Conservation (phyloP, 2,888 invertebrate genomes). For the Scotopteryx bipunctaria region DNA sequence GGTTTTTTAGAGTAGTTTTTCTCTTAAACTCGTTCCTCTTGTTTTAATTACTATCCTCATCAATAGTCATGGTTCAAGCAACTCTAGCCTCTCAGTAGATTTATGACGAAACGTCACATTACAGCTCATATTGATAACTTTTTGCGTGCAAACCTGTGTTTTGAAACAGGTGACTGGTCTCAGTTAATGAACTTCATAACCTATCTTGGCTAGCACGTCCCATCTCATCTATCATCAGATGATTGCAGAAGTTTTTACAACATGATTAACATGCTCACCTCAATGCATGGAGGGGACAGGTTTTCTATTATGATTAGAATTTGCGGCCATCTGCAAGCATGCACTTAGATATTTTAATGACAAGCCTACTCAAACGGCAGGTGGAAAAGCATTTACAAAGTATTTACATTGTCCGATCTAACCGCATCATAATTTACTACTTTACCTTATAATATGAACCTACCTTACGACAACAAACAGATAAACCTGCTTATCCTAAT, state of each 20-base stretch:
- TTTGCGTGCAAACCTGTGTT: slow-evolving; percentile 35
- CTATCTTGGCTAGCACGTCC: slow-evolving; percentile 35
- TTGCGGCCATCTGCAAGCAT: slow-evolving; percentile 28
- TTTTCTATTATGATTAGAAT: slow-evolving; percentile 49
- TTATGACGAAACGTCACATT: slow-evolving; percentile 3
- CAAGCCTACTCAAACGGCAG: not conserved
- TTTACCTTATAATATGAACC: too few species aligned
- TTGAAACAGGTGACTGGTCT: slow-evolving; percentile 40
- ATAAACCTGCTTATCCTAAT: too few species aligned
- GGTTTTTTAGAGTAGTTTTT: too few species aligned
- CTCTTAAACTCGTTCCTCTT: too few species aligned
- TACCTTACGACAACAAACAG: too few species aligned
- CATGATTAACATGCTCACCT: slow-evolving; percentile 40
- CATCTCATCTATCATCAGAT: slow-evolving; percentile 51
- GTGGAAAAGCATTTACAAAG: not conserved
- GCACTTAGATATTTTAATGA: slow-evolving; percentile 20
- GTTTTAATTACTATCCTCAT: too few species aligned
- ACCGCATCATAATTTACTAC: too few species aligned
- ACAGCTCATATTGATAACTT: slow-evolving; percentile 11
- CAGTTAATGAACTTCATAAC: slow-evolving; percentile 44
- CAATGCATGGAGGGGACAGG: slow-evolving; percentile 40
- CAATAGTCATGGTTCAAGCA: not conserved
- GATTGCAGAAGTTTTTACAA: slow-evolving; percentile 51
- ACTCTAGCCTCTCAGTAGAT: not conserved
- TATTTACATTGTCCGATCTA: too few species aligned